Evolutionary conservation across 2,888 invertebrate species (phyloP).

Genomic region (Zaprionus obscuricornis): DNA sequence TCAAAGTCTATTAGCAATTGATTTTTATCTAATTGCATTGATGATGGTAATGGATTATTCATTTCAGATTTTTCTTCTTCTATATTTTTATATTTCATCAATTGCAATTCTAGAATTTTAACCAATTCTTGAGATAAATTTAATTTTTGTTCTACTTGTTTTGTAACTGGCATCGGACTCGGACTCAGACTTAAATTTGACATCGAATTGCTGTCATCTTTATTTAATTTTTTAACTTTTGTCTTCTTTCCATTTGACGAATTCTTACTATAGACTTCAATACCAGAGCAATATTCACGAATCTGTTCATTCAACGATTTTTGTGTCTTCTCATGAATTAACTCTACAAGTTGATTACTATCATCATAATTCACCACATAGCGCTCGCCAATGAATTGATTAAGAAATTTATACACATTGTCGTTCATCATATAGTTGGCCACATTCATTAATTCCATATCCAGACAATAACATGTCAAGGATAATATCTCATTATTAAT

Average conservation of each 20-base stretch:
- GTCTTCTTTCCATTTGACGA: background rate
- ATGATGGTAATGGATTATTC: too few species aligned
- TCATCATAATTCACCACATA: conserved; percentile 2
- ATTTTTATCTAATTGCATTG: too few species aligned
- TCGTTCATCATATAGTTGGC: background rate
- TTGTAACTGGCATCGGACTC: too few species aligned
- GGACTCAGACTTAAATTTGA: too few species aligned
- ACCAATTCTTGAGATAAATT: too few species aligned
- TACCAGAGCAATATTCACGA: conserved; percentile 4
- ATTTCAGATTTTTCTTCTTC: too few species aligned
- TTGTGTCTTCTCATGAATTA: conserved; percentile 3
- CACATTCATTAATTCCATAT: conserved; percentile 32
- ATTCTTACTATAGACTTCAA: background rate
- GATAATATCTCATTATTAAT: conserved; percentile 33
- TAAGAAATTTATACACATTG: conserved; percentile 1
- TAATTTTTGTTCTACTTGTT: too few species aligned
- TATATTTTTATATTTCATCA: too few species aligned
- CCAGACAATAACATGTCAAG: conserved; percentile 23
- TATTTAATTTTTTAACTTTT: background rate
- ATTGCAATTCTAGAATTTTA: too few species aligned
- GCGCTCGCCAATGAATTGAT: conserved; percentile 19
- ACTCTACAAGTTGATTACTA: conserved; percentile 14
- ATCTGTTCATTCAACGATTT: conserved; percentile 32
- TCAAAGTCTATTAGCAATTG: too few species aligned
- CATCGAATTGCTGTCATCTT: too few species aligned